A percentile compares a stretch with the other conserved stretches of the same genome.
These are phyloP conservation scores for Drosophila nr. perissopoda DNA, from an alignment of 2,888 invertebrate species.

Conservation along the genomic window DNA sequence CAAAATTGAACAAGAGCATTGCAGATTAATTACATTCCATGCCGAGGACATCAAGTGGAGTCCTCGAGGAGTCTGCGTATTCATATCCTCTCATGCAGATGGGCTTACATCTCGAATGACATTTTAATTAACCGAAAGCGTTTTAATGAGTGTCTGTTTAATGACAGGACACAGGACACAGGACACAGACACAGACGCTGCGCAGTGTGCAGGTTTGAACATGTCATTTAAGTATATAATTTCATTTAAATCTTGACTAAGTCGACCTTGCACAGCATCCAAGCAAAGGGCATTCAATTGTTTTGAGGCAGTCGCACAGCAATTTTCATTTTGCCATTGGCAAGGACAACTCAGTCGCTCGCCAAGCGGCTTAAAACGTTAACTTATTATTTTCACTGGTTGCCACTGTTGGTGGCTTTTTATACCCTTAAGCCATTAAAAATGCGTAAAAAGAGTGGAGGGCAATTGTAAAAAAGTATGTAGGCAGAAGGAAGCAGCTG, in stretches of 20 bases:
- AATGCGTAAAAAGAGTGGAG: neutral
- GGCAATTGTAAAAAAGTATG: neutral
- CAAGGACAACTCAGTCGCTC: slow-evolving; percentile 46
- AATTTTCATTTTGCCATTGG: slow-evolving; percentile 51
- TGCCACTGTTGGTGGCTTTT: slow-evolving; percentile 2
- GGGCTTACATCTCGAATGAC: slow-evolving; percentile 48
- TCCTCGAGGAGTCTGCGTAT: slow-evolving; percentile 10
- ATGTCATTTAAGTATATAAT: slow-evolving; percentile 59
- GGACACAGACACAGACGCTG: neutral
- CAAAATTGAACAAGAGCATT: slow-evolving; percentile 4
- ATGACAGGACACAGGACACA: slow-evolving; percentile 17
- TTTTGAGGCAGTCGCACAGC: slow-evolving; percentile 63
- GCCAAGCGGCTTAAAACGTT: slow-evolving; percentile 74
- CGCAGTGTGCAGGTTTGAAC: slow-evolving; percentile 36
- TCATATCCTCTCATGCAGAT: slow-evolving; percentile 29
- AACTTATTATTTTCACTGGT: slow-evolving; percentile 59
- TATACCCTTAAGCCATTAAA: neutral
- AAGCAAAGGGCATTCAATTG: slow-evolving; percentile 76
- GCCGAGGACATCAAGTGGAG: neutral
- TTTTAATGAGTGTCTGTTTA: slow-evolving; percentile 36
- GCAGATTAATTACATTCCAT: slow-evolving; percentile 7
- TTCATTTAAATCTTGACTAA: slow-evolving; percentile 71
- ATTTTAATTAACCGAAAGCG: slow-evolving; percentile 70
- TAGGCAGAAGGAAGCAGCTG: neutral
- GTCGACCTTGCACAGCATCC: slow-evolving; percentile 45